Conservation (phyloP, 1,140 invertebrate genomes). For the Archivesica marissinica region DNA sequence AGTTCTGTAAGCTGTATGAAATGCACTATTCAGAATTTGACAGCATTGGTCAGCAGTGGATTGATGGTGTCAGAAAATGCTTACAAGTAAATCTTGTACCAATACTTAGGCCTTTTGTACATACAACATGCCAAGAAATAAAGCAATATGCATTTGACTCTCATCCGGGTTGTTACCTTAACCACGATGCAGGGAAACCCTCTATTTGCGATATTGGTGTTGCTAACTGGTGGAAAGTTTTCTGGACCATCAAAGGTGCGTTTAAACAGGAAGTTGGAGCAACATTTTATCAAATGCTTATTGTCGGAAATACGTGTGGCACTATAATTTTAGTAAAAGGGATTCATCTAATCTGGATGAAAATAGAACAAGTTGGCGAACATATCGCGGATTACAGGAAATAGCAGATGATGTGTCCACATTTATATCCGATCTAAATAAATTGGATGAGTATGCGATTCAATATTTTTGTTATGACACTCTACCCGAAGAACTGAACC, state of each 20-base stretch:
- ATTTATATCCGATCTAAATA: too few relatives aligned
- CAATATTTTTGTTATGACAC: too few relatives aligned
- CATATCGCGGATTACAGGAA: neutral
- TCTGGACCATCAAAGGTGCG: constrained; percentile 21
- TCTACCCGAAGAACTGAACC: neutral
- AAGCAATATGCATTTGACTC: constrained; percentile 13
- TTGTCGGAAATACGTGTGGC: neutral
- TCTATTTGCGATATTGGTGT: constrained; percentile 31
- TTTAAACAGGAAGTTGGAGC: neutral
- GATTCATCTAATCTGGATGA: neutral
- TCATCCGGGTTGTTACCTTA: constrained; percentile 22
- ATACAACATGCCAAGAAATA: constrained; percentile 5
- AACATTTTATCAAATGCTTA: neutral
- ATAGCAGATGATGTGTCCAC: neutral
- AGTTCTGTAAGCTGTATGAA: constrained; percentile 45
- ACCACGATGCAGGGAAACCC: neutral
- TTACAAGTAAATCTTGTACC: constrained; percentile 43
- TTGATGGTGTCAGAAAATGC: constrained; percentile 41
- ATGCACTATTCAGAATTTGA: constrained; percentile 3
- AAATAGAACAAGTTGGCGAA: neutral
- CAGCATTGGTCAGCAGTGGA: constrained; percentile 35
- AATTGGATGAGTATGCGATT: too few relatives aligned
- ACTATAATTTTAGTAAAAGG: neutral
- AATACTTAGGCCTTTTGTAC: constrained; percentile 8
- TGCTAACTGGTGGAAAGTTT: neutral